Evolutionary conservation across 1,140 invertebrate genomes (phyloP).

Genomic region (Formica selysi): DNA sequence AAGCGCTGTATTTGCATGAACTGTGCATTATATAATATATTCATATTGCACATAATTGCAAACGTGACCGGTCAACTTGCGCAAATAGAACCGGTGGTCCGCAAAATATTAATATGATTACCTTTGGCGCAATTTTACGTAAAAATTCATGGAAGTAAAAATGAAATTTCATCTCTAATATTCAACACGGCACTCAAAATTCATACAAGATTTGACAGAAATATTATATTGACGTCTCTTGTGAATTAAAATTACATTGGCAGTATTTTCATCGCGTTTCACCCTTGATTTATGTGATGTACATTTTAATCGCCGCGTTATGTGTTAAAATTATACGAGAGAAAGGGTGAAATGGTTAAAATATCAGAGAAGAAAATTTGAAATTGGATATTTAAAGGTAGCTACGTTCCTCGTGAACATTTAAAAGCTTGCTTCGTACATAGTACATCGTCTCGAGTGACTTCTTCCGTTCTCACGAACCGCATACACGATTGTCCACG

Average conservation of each 20-base stretch:
- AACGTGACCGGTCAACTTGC: slow-evolving; percentile 6
- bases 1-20: neutral
- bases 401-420: slow-evolving; percentile 32
- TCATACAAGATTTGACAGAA: slow-evolving; percentile 1
- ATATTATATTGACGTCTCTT: neutral
- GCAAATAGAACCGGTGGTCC: slow-evolving; percentile 9
- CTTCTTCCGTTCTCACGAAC: slow-evolving; percentile 74
- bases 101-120: slow-evolving; percentile 36
- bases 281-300: slow-evolving; percentile 5
- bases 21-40: slow-evolving; percentile 17
- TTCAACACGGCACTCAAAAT: slow-evolving; percentile 31
- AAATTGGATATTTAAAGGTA: neutral
- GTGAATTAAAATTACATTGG: slow-evolving; percentile 6
- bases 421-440: slow-evolving; percentile 12
- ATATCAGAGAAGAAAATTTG: slow-evolving; percentile 3
- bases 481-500: slow-evolving; percentile 68
- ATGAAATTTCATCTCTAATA: slow-evolving; percentile 39
- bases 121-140: slow-evolving; percentile 5
- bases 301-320: neutral
- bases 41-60: slow-evolving; percentile 3
- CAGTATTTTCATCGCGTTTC: slow-evolving; percentile 10
- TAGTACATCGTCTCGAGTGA: slow-evolving; percentile 65
- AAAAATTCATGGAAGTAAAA: slow-evolving; percentile 35
- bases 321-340: neutral
- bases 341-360: neutral